Evolutionary conservation across 1,140 invertebrate species (phyloP), one percentile per base, ranked within the genome.

Genomic region (Trachymyrmex cornetzi): DNA sequence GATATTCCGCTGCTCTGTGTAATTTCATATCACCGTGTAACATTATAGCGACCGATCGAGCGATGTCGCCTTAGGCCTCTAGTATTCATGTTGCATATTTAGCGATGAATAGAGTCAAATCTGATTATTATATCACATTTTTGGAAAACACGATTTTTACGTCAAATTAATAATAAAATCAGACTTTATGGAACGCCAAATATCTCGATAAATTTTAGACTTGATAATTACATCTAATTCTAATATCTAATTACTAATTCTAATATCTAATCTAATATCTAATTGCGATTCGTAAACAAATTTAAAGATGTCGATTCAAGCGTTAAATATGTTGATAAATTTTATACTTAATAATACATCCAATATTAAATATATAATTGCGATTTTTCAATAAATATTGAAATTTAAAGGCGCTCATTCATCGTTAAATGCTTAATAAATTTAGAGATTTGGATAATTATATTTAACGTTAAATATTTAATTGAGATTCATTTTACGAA

Each of bases 11-110:
- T 50, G 71, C 69, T 84, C 55, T 57, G 69, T 74, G 69, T 84
- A 84, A 84, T 84, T 84, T 84, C 69, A 74, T 84, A 84, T 61
- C 69, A 59, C 53, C 55, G 24, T 74, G 69, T 75, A 75, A 84
- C 69, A 61, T 84, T 84, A 75, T 34, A 84, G 55, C 69, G 24
- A 75, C 34, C 80, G 38, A 84, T 84, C 69, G 69, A 24, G 55
- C 80, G 34, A 9, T 74, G 69, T 84, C 71, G 69, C 69, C 80
- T 84, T 90, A 88, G 82, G 66, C 87, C 64, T 50, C 53, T 14
- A 30, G 84, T 74, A 84, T 91, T 91, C 74, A 72, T 63, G 85
- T 61, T 53, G 30, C 30, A 48, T 74, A 82, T 74, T 82, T 82
- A 61, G 9, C 67, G 24, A 6, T 22, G 34, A 74, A 82, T 11